Base-by-base conservation (phyloP, 2,113 vertebrate genomes). In the Oryzias woworae region DNA sequence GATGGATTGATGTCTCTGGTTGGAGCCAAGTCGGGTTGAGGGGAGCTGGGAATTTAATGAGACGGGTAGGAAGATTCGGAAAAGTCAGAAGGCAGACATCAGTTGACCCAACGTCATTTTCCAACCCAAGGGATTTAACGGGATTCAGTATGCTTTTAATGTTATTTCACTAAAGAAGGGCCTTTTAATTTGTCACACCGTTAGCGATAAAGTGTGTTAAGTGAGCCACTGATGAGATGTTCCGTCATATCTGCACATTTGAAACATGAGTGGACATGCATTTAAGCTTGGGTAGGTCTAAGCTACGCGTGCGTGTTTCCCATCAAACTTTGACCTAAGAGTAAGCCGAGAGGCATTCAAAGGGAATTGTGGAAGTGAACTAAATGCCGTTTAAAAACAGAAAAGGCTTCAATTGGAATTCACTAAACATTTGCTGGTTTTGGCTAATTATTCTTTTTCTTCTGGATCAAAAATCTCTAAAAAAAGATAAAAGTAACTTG, bases 1-100 rank as follows among this genome's bases (percentile, higher is more conserved):
- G 92, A 95, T 24, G 96, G 95, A 84, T 91, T 98, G 45, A 97
- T 98, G 90, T 75, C 81, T 60, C 91, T 98, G 74, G 95, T 98
- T 81, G 93, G 94, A 64, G 75, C 89, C 65, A 96, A 94, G 77
- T 96, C 95, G 0, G 94, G 92, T 53, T 98, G 91, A 42, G 6
- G 47, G 43, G 56, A 58, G 75, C 54, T 22, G 67, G 71, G 72
- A 7, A 71, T 73, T 82, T 77, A 77, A 79, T 69, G 62, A 66
- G 58, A 73, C 73, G 73, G 71, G 69, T 73, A 85, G 80, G 73
- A 70, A 71, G 54, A 73, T 53, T 72, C 60, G 68, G 62, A 73
- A 71, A 71, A 53, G 57, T 80, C 52, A 69, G 54, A 74, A 76
- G 28, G 68, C 77, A 78, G 78, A 78, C 49, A 50, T 49, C 70